Base-by-base conservation (phyloP, 2,888 invertebrate genomes). In the Creontiades dilutus region DNA sequence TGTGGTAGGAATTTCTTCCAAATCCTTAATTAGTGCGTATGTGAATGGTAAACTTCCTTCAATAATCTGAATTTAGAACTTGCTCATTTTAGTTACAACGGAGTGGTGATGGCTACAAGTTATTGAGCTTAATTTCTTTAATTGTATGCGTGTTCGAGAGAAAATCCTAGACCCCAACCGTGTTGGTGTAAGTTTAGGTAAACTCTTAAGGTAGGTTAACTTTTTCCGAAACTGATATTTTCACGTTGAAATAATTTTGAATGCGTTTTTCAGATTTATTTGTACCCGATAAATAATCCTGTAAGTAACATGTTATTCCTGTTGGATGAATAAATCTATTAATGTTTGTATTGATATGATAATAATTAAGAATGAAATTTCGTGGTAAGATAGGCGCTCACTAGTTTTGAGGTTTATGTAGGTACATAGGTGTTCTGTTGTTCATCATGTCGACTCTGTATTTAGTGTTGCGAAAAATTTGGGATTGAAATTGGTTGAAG, bases 201-300 rank as follows among this genome's bases (percentile, higher is more conserved):
- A 68, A 68, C 52, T 5, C 2, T 37, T 16, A n/a, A n/a, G 57
- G 27, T 76, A 76, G 37, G 13, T 75, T 75, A 27, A 13, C 76
- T 9, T 76, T 76, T 12, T 37, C 37, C 13, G 23, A 37, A 37
- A 14, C 11, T 13, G 27, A 13, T 16, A 3, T 75, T 76, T 14
- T 37, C 76, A 76, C 28, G 27, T 27, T 76, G 23, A 16, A 46
- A 78, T 46, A 47, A 27, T 47, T 47, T 4, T 52, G 48, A 19
- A 23, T 82, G 52, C 52, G 52, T 78, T 78, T 47, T 68, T 55
- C 85, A 85, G 85, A 85, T 85, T 61, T 85, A 82, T 85, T 47
- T 85, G 61, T 85, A 85, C 57, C 85, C 85, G 61, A 61, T 85
- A 61, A 61, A 37, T 85, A 37, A 85, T 16, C 85, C 61, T 55